Percentiles rank a stretch among this genome's conserved stretches.
These are phyloP conservation scores for Diabrotica virgifera DNA, from an alignment of 1,140 invertebrate genomes.

Conservation along the genomic window DNA sequence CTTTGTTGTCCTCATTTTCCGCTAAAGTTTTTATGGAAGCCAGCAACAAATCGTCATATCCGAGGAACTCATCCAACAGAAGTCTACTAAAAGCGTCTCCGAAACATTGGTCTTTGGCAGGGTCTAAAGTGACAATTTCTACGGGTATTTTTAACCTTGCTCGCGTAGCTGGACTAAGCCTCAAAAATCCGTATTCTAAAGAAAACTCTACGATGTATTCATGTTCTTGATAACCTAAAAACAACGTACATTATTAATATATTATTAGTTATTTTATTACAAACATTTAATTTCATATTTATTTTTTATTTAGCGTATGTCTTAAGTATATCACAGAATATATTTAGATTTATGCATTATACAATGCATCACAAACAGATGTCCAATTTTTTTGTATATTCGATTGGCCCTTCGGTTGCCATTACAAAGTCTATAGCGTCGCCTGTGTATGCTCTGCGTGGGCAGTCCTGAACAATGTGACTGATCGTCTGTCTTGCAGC, in stretches of 20 bases:
- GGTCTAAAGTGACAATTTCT: constrained; percentile 88
- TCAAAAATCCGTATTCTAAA: constrained; percentile 92
- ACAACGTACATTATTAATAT: constrained; percentile 5
- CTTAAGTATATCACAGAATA: no score
- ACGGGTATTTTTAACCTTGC: constrained; percentile 88
- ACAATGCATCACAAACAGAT: no score
- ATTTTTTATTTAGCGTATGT: no score
- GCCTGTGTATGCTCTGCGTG: no score
- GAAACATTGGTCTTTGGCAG: constrained; percentile 85
- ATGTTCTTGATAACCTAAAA: constrained; percentile 76
- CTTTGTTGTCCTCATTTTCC: constrained; percentile 95
- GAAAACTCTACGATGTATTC: constrained; percentile 98
- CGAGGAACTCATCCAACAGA: constrained; percentile 88
- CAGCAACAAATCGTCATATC: constrained; percentile 97
- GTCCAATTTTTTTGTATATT: no score
- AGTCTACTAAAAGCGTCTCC: constrained; percentile 88
- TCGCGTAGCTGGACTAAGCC: constrained; percentile 80
- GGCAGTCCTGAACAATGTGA: no score
- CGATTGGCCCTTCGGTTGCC: no score
- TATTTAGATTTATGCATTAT: no score
- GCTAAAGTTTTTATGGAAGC: constrained; percentile 92
- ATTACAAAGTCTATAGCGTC: no score
- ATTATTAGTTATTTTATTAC: not conserved
- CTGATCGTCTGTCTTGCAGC: no score
- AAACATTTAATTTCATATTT: no score